Evolutionary conservation across 2,888 invertebrate species (phyloP).

Genomic region (Agrilus biguttatus): DNA sequence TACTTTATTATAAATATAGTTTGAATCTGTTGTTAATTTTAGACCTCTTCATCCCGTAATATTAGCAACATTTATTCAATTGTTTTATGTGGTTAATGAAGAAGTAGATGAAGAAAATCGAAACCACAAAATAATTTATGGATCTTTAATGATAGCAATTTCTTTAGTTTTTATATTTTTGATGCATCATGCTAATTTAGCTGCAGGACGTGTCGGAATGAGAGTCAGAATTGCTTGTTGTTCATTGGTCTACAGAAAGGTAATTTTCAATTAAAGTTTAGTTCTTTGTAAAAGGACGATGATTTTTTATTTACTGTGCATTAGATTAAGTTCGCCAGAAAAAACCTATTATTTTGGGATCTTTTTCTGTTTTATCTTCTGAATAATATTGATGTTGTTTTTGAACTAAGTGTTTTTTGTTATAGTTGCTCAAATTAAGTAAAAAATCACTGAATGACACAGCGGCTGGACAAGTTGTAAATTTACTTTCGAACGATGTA

Average conservation of each 20-base stretch:
- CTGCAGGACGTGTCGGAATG: conserved; percentile 51
- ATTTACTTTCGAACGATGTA: conserved; percentile 73
- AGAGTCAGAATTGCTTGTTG: conserved; percentile 55
- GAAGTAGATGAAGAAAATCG: neutral
- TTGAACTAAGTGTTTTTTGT: conserved; percentile 1
- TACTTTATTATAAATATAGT: no score
- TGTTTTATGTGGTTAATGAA: conserved; percentile 4
- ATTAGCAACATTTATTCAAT: conserved; percentile 8
- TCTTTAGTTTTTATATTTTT: conserved; percentile 18
- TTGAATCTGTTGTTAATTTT: neutral
- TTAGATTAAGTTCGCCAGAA: no score
- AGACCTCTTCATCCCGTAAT: conserved; percentile 10
- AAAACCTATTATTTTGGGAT: no score
- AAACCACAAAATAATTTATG: conserved; percentile 11
- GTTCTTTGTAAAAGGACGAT: no score
- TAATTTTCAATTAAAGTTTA: conserved; percentile 18
- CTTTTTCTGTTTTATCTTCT: no score
- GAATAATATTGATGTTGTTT: no score
- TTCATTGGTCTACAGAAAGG: conserved; percentile 63
- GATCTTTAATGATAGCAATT: conserved; percentile 8
- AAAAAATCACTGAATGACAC: conserved; percentile 62
- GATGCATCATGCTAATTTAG: conserved; percentile 43
- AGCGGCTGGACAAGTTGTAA: conserved; percentile 69
- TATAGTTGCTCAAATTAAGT: conserved; percentile 43
- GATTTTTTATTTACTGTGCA: no score